Evolutionary conservation across 2,888 invertebrate species (phyloP).

Genomic region (Leptinotarsa haldemani): DNA sequence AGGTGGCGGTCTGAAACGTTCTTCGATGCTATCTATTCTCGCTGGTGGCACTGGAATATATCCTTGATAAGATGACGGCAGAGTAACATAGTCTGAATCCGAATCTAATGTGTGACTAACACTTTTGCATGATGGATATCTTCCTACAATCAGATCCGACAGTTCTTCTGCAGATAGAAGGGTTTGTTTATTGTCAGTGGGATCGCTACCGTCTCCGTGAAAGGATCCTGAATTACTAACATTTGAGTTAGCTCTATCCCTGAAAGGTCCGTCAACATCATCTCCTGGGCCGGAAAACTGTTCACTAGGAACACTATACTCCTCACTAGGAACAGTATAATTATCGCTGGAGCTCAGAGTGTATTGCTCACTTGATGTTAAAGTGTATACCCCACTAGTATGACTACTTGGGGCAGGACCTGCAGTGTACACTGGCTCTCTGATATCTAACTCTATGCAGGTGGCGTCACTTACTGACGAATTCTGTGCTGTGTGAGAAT

Average conservation of each 20-base stretch:
- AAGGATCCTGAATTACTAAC: constrained; percentile 84
- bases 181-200: constrained; percentile 81
- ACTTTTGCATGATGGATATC: constrained; percentile 81
- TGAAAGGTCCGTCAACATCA: constrained; percentile 69
- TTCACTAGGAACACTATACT: constrained; percentile 58
- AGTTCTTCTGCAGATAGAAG: constrained; percentile 85
- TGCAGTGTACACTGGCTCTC: constrained; percentile 68
- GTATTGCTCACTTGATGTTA: constrained; percentile 74
- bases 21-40: constrained; percentile 73
- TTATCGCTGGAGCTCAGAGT: constrained; percentile 62
- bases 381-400: constrained; percentile 87
- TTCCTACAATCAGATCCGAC: constrained; percentile 85
- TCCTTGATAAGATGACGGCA: constrained; percentile 69
- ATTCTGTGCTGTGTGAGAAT: constrained; percentile 89
- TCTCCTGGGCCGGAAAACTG: constrained; percentile 56
- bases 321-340: constrained; percentile 55
- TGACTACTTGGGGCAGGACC: constrained; percentile 81
- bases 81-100: constrained; percentile 89
- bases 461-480: constrained; percentile 82
- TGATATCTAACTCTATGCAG: constrained; percentile 73
- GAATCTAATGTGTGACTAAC: constrained; percentile 89
- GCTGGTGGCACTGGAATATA: constrained; percentile 77
- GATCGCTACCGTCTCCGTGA: constrained; percentile 90
- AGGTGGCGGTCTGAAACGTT: constrained; percentile 65
- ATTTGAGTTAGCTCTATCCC: constrained; percentile 81